These are phyloP conservation scores for Collichthys lucidus DNA, from an alignment of 2,113 vertebrate genomes.

Conservation along the genomic window DNA sequence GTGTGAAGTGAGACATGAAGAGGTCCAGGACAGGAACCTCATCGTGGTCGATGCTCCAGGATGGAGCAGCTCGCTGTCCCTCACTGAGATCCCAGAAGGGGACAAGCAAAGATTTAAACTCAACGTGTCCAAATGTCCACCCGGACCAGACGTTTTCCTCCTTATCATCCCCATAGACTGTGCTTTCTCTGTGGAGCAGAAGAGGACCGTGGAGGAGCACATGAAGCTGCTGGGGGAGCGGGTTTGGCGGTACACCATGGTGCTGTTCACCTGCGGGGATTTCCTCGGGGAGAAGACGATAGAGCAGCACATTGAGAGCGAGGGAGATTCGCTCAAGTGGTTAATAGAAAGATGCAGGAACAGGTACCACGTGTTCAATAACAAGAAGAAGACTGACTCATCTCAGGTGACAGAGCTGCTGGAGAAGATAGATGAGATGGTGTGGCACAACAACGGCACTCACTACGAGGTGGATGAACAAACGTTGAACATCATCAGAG, in stretches of 20 bases:
- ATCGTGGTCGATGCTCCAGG: slow-evolving; percentile 63
- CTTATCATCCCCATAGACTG: slow-evolving; percentile 49
- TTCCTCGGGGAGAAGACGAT: slow-evolving; percentile 35
- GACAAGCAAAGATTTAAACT: slow-evolving; percentile 64
- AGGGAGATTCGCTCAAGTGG: slow-evolving; percentile 61
- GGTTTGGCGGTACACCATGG: slow-evolving; percentile 60
- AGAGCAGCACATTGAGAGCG: slow-evolving; percentile 69
- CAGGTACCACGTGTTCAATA: slow-evolving; percentile 62
- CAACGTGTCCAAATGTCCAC: slow-evolving; percentile 39
- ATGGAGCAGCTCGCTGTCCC: slow-evolving; percentile 53
- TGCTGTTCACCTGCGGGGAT: slow-evolving; percentile 72
- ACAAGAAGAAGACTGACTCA: slow-evolving; percentile 37
- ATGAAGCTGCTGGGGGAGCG: slow-evolving; percentile 63
- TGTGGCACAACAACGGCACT: not conserved
- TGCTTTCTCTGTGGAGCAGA: slow-evolving; percentile 46
- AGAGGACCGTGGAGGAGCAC: slow-evolving; percentile 43
- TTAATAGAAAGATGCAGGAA: slow-evolving; percentile 54
- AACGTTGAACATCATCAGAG: slow-evolving; percentile 13
- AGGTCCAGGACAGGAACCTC: slow-evolving; percentile 46
- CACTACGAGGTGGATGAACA: slow-evolving; percentile 38
- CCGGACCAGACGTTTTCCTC: slow-evolving; percentile 63
- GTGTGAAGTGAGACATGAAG: slow-evolving; percentile 33
- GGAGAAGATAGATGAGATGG: slow-evolving; percentile 65
- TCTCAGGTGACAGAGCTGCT: slow-evolving; percentile 60
- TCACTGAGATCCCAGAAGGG: slow-evolving; percentile 53